Evolutionary conservation across 2,113 vertebrate genomes (phyloP), one percentile per base, ranked within the genome.

Genomic region (Cavia aperea): DNA sequence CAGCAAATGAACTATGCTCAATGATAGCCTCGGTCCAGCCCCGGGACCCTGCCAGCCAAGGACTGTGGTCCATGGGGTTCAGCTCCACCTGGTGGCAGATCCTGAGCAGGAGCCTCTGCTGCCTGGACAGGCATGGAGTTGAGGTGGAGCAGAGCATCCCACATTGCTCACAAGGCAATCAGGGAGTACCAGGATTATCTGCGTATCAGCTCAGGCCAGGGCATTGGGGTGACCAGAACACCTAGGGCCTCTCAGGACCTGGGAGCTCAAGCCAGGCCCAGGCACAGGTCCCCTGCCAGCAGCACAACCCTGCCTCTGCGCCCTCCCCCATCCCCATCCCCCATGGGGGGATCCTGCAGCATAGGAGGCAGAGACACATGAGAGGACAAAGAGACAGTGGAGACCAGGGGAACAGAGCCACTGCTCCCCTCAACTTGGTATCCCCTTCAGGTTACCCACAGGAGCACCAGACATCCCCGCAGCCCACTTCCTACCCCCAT

Each of bases 81-180:
- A 70, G 91, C 89, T 89, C 81, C 95, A 79, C 77, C 75, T 94
- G 68, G 75, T 31, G 92, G 81, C 94, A 78, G 73, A 81, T 60
- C 51, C 90, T 83, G 26, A 39, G 49, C 26, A 33, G 63, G 62
- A 36, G 58, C 54, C 68, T 89, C 46, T 82, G 81, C 16, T 0
- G 66, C 65, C 4, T 46, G 3, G 1, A 46, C 51, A 39, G 60
- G 6, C 0, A 49, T 60, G 26, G 9, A 75, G 43, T 21, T 24
- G 39, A 39, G n/a, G 14, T 36, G 46, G 33, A 46, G 15, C 18
- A 0, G 5, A 1, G 14, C 65, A 49, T 31, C 63, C 6, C 56
- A 70, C 49, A 23, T 65, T 24, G 4, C 15, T 13, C 26, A 33
- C 11, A 0, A 11, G 23, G 2, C n/a, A 4, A 9, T 58, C 65